These are phyloP conservation scores for Himalopsyche phryganea DNA, from an alignment of 1,140 invertebrate genomes.

Conservation along the genomic window DNA sequence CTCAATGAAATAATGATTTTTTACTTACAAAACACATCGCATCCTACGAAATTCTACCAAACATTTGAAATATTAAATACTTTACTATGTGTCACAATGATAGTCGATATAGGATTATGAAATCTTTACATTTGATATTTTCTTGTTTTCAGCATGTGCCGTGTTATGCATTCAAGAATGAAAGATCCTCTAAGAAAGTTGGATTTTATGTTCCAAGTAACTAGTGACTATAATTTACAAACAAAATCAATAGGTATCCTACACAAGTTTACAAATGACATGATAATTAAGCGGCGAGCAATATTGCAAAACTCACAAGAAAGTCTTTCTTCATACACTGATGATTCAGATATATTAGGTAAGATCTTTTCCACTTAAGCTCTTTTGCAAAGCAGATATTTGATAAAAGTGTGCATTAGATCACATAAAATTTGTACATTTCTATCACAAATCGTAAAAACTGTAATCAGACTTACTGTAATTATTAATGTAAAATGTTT, in stretches of 20 bases:
- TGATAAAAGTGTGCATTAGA: too few species aligned
- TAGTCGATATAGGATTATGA: background rate
- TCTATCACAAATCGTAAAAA: too few species aligned
- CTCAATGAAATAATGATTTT: too few species aligned
- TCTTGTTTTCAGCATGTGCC: constrained; percentile 38
- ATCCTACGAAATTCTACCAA: too few species aligned
- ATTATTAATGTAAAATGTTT: background rate
- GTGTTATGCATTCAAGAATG: constrained; percentile 42
- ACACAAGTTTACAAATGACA: constrained; percentile 64
- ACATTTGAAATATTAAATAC: too few species aligned
- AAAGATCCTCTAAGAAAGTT: constrained; percentile 40
- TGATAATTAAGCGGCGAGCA: constrained; percentile 46
- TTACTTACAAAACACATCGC: too few species aligned
- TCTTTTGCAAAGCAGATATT: too few species aligned
- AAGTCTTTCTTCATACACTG: constrained; percentile 23
- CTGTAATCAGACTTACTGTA: background rate
- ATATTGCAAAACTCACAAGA: constrained; percentile 39
- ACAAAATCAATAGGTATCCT: constrained; percentile 59
- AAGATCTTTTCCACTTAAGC: too few species aligned
- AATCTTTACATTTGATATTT: too few species aligned
- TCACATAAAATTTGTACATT: too few species aligned
- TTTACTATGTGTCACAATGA: background rate
- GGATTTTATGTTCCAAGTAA: constrained; percentile 43
- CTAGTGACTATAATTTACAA: constrained; percentile 46
- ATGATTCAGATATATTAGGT: constrained; percentile 16